A percentile compares a stretch with the other conserved stretches of the same genome.
Conservation (phyloP, 2,888 invertebrate species). For the Pimpla rufipes region DNA sequence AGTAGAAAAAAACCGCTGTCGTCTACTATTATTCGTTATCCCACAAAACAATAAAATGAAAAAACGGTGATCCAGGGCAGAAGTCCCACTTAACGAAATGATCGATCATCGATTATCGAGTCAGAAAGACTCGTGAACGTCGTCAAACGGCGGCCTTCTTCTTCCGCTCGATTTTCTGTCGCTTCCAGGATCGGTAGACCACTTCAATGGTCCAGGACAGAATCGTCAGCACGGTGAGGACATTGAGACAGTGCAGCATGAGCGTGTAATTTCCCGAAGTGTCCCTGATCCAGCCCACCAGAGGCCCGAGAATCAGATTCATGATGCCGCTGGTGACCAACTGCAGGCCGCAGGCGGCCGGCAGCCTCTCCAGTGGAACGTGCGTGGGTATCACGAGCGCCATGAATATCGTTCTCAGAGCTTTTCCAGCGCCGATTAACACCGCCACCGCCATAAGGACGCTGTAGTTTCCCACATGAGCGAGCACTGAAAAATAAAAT, state of each 20-base stretch:
- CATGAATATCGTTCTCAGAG: constrained; percentile 91
- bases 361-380: constrained; percentile 89
- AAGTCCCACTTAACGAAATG: too few species aligned
- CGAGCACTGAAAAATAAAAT: constrained; percentile 86
- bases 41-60: too few species aligned
- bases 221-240: constrained; percentile 89
- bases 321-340: constrained; percentile 89
- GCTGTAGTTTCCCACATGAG: constrained; percentile 87
- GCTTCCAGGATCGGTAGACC: constrained; percentile 75
- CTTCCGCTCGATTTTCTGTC: constrained; percentile 20
- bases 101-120: too few species aligned
- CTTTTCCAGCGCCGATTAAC: constrained; percentile 90
- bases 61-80: too few species aligned
- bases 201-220: constrained; percentile 89
- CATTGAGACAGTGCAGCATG: constrained; percentile 89
- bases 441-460: constrained; percentile 88
- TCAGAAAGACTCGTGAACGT: neutral
- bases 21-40: too few species aligned
- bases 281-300: constrained; percentile 90
- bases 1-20: too few species aligned
- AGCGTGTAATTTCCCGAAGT: constrained; percentile 87
- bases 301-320: constrained; percentile 88
- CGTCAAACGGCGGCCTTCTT: neutral
- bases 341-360: constrained; percentile 91
- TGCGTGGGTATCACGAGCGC: constrained; percentile 91